Evolutionary conservation across 2,113 vertebrate genomes (phyloP), one percentile per base, ranked within the genome.

Genomic region (Nesoenas mayeri): DNA sequence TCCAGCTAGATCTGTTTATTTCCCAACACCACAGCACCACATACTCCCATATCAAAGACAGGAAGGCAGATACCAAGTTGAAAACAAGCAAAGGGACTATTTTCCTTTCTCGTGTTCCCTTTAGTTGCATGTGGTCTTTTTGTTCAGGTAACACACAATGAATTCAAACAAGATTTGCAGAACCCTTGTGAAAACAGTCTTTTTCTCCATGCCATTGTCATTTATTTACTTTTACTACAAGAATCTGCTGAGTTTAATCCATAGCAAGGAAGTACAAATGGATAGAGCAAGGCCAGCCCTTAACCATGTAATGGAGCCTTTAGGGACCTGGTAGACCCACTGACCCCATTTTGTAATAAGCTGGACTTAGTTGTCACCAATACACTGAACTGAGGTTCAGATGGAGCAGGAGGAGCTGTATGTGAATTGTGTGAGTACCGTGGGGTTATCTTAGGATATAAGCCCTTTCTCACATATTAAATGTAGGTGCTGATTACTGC

Each of bases 1-100:
- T 87, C 64, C 93, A 80, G 54, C 79, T 85, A 93, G 62, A 89
- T 88, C 54, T 83, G 62, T 89, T 95, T 94, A 73, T 95, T 96
- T 89, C 85, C 67, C 74, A 83, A 32, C 31, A 77, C 36, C 70
- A 65, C 48, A 66, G 62, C 10, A 79, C 15, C 58, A 62, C 29
- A 38, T 73, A 91, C 62, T 85, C 89, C 60, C 48, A n/a, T 65
- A 48, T 38, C 36, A 86, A 84, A 79, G 53, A 8, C 48, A 79
- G 42, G 42, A 94, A 89, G 24, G 62, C 44, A 85, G 54, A 70
- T 32, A 82, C 12, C 15, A 66, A 77, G 31, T 6, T n/a, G 69
- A 91, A 94, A 90, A 47, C 2, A 34, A 80, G 29, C 36, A 51
- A 56, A 15, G 9, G 29, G 25, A 74, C 32, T 61, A 6, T 72